phyloP scores from a whole-genome alignment of 1,140 invertebrate species.

The Drosophila pandora region DNA sequence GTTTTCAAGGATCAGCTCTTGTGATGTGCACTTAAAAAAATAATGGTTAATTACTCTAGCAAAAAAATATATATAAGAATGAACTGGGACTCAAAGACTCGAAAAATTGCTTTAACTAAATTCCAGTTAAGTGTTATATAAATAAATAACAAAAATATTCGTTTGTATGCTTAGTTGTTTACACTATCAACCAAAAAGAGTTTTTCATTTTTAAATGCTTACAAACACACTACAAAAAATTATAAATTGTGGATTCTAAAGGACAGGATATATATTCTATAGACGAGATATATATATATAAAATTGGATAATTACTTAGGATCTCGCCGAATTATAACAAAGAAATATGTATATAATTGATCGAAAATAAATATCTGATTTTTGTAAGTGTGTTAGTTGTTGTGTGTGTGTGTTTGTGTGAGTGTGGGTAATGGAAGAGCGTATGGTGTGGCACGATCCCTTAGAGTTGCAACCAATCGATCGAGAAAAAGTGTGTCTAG shows the following conservation, averaged over 20 bases:
- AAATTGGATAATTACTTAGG: constrained; percentile 10
- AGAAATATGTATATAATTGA: constrained; percentile 16
- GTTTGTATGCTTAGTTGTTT: constrained; percentile 31
- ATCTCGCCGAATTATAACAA: constrained; percentile 23
- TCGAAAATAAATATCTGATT: constrained; percentile 13
- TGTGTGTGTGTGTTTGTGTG: background rate
- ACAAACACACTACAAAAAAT: constrained; percentile 23
- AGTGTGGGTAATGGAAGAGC: constrained; percentile 60
- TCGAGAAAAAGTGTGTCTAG: background rate
- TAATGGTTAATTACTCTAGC: constrained; percentile 52
- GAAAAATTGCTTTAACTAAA: constrained; percentile 73
- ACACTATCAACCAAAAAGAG: constrained; percentile 50
- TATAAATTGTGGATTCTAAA: background rate
- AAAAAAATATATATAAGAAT: constrained; percentile 22
- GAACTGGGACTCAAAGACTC: constrained; percentile 6
- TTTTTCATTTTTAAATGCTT: constrained; percentile 33
- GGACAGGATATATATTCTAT: constrained; percentile 7
- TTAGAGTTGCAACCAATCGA: background rate
- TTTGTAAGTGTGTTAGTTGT: constrained; percentile 23
- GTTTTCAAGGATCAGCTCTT: constrained; percentile 2
- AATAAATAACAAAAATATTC: constrained; percentile 20
- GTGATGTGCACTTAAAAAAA: constrained; percentile 29
- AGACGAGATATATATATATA: constrained; percentile 15
- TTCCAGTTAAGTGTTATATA: constrained; percentile 40
- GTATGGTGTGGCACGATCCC: constrained; percentile 1